Conservation (phyloP, 2,797 vertebrate species). For the Rhinatrema bivittatum region DNA sequence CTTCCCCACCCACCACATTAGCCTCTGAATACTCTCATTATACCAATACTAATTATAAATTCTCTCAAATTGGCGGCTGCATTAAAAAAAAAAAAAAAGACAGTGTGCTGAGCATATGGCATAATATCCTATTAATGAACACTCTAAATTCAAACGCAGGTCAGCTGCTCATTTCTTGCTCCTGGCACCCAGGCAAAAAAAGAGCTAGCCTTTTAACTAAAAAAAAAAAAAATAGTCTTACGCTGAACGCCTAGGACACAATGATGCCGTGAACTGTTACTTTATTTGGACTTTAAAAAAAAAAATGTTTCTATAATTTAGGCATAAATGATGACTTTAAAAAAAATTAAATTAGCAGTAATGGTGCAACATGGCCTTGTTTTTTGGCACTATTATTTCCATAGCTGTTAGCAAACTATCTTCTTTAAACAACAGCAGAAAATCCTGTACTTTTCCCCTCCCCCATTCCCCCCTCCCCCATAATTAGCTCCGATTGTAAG, state of each 20-base stretch:
- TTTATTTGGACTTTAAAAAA: constrained; percentile 63
- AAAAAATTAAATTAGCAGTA: too few species aligned
- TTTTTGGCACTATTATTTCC: too few species aligned
- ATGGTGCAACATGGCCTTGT: too few species aligned
- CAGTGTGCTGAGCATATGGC: constrained; percentile 95
- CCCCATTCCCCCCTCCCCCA: too few species aligned
- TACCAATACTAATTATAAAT: constrained; percentile 97
- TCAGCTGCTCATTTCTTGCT: constrained; percentile 90
- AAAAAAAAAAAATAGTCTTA: too few species aligned
- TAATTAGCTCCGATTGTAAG: too few species aligned
- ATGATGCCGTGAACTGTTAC: constrained; percentile 51
- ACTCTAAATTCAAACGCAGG: constrained; percentile 99
- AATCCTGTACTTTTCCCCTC: too few species aligned
- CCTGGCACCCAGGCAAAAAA: constrained; percentile 79
- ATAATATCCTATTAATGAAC: constrained; percentile 99
- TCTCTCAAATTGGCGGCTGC: constrained; percentile 91
- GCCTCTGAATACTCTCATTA: constrained; percentile 94
- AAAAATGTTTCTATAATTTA: neutral
- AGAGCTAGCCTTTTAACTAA: constrained; percentile 36
- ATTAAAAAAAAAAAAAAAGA: constrained; percentile 85
- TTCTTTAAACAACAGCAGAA: too few species aligned
- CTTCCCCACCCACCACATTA: constrained; percentile 77
- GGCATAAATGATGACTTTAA: too few species aligned
- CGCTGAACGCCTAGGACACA: constrained; percentile 53
- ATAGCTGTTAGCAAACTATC: too few species aligned